These are phyloP conservation scores for Chloroceryle amazona DNA, from an alignment of 2,797 vertebrate genomes.

Conservation along the genomic window DNA sequence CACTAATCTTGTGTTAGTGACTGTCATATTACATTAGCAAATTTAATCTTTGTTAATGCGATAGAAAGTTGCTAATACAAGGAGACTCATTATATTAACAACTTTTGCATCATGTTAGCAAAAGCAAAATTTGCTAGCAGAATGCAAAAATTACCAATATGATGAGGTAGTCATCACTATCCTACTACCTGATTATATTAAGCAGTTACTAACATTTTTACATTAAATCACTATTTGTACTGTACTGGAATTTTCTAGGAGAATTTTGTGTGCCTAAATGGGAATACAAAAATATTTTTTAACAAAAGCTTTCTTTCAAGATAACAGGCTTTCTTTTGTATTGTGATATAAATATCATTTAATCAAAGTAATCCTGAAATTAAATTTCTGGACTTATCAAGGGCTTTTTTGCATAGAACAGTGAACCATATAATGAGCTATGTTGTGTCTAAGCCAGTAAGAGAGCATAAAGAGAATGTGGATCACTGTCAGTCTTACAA, in stretches of 20 bases:
- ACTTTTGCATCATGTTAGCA: constrained; percentile 79
- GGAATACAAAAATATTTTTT: background rate
- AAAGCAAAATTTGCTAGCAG: constrained; percentile 78
- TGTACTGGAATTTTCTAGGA: background rate
- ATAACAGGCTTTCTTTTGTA: background rate
- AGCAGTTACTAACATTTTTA: background rate
- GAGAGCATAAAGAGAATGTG: background rate
- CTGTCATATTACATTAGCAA: constrained; percentile 80
- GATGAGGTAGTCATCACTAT: constrained; percentile 74
- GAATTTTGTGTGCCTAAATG: background rate
- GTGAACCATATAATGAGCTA: background rate
- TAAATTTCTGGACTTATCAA: background rate
- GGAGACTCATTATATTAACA: constrained; percentile 81
- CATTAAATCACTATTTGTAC: constrained; percentile 2
- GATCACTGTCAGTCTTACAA: background rate
- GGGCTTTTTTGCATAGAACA: background rate
- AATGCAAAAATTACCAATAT: constrained; percentile 75
- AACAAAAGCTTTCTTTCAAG: background rate
- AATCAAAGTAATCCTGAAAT: background rate
- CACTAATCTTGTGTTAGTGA: constrained; percentile 76
- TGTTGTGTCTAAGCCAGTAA: background rate
- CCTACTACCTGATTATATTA: constrained; percentile 66
- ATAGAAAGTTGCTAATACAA: constrained; percentile 83
- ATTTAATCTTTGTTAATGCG: constrained; percentile 82
- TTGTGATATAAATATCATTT: background rate